Base-by-base conservation (phyloP, 2,888 invertebrate genomes). In the Lithophane semibrunnea region DNA sequence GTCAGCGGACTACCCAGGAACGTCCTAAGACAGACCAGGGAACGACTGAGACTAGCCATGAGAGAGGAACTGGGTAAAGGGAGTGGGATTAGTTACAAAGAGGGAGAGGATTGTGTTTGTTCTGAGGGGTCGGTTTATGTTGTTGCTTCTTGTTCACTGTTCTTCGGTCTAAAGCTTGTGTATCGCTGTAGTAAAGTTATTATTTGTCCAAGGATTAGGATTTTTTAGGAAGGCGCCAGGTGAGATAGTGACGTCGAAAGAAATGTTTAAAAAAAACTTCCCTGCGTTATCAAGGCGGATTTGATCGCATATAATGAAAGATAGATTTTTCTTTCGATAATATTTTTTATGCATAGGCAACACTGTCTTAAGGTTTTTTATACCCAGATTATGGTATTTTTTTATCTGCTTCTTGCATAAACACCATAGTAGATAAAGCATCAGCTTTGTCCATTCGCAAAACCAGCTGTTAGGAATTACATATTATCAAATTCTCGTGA, bases 61-160 rank as follows among this genome's bases (percentile, higher is more conserved):
- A 79, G 61, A 79, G 61, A 54, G n/a, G 24, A 73, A 63, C 44
- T 74, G 52, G 84, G 80, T 82, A 84, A 82, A 56, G 24, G 44
- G 60, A 66, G 54, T 67, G 37, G 82, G 67, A 58, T 64, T 58
- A 52, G 29, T 75, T 56, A 68, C 24, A 47, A 29, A 29, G 37
- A n/a, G 78, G 49, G 54, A 12, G 56, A 64, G 54, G 61, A 21
- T 68, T 84, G 67, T 79, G 61, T 74, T 52, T 44, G 75, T 74
- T 68, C 44, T 29, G 66, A 47, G 47, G 60, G 49, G 21, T 37
- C 42, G 49, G 77, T 65, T 42, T 54, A 44, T 84, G 61, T 81
- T 61, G 56, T 60, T n/a, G 69, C 61, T 70, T 65, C 68, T 21
- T 60, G 18, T 54, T 68, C 18, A 21, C 24, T 70, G 52, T 54